Conservation (phyloP, 2,888 invertebrate species). For the Penaeus monodon region DNA sequence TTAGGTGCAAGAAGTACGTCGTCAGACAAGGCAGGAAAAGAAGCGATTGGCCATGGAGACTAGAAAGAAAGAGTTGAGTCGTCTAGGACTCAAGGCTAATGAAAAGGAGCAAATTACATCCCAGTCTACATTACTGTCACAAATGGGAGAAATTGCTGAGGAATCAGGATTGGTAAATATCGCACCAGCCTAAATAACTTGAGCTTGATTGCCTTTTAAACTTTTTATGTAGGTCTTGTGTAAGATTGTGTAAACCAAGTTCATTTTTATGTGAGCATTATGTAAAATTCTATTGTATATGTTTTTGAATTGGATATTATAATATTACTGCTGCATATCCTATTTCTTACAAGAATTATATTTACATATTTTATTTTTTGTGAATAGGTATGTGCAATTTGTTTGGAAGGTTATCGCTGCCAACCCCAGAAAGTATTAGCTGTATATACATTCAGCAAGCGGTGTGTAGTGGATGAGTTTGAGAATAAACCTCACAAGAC, state of each 20-base stretch:
- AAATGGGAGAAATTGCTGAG: conserved; percentile 94
- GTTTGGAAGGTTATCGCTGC: conserved; percentile 92
- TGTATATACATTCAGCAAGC: conserved; percentile 96
- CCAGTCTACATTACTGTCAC: conserved; percentile 85
- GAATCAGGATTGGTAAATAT: conserved; percentile 86
- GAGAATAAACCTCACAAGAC: conserved; percentile 91
- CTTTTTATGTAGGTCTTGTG: no score
- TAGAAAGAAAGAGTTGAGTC: conserved; percentile 93
- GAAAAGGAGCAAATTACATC: conserved; percentile 93
- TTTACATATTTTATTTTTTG: conserved; percentile 4
- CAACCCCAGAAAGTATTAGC: conserved; percentile 93
- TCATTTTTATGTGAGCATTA: no score
- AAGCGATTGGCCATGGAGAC: conserved; percentile 98
- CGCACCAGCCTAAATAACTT: no score
- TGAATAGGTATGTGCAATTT: conserved; percentile 84
- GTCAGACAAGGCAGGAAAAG: conserved; percentile 95
- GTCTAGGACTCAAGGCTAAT: conserved; percentile 93
- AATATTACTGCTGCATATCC: background rate
- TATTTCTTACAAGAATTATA: background rate
- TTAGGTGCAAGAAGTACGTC: conserved; percentile 91
- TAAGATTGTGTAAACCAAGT: no score
- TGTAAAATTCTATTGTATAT: no score
- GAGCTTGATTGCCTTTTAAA: no score
- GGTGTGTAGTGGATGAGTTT: conserved; percentile 92
- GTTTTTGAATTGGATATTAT: background rate